Base-by-base conservation (phyloP, 1,140 invertebrate species). In the Centruroides sculpturatus region DNA sequence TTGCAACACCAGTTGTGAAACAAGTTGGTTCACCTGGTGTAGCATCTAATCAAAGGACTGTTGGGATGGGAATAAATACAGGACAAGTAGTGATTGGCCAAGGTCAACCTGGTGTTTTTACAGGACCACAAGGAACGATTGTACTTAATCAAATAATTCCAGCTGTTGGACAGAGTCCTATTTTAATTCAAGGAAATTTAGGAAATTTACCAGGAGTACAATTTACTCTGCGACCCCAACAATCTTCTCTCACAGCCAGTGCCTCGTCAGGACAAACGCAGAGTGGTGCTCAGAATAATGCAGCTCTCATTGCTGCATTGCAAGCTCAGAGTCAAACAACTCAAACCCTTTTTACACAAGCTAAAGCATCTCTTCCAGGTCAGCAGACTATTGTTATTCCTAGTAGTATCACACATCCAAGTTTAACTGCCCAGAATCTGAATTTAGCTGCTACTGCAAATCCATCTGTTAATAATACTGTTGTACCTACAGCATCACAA, bases 141-240 rank as follows among this genome's bases (percentile, higher is more conserved):
- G 36, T 69, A 56, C 64, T 72, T 52, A 70, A 70, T 55, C 63
- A 63, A 50, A 62, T 69, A 47, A 68, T 59, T 54, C 66, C 62
- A 47, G 63, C 59, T 23, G 46, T 68, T 62, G 69, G 62, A 51
- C 71, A 62, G 60, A 68, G 65, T 58, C 71, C 71, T n/a, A 64
- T 76, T 48, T 64, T 76, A 47, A 66, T 71, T 35, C 73, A 75
- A 60, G 72, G 73, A 55, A 72, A 69, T 10, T 68, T 72, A 55
- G 69, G 70, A 13, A 62, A 64, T 53, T 5, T 64, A 13, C 47
- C 54, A 13, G 61, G 57, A 12, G 54, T 60, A 35, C 74, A 75
- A 56, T 66, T 77, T 36, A 68, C 75, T 35, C 57, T 76, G 34
- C 63, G 74, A 54, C 74, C 72, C 12, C 71, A 70, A 51, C 41